phyloP scores from a whole-genome alignment of 2,797 vertebrate species.

The Eurystomus glaucurus region DNA sequence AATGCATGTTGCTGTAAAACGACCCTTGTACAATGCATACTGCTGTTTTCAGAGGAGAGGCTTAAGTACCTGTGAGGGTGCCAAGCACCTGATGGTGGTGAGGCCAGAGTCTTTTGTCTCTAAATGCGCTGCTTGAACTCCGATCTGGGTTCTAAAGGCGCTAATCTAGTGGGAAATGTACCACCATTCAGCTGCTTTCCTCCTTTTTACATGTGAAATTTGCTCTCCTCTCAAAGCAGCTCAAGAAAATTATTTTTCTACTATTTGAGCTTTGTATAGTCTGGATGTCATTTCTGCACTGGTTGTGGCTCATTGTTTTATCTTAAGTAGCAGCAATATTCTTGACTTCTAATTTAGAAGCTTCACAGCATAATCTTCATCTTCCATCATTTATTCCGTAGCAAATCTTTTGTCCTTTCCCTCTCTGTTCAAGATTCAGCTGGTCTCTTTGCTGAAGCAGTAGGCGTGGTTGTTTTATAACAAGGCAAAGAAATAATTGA shows the following conservation, averaged over 20 bases:
- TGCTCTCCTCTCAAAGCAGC: background rate
- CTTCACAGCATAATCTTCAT: background rate
- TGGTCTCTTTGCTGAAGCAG: conserved; percentile 17
- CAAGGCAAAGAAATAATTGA: conserved; percentile 64
- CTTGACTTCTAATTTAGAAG: background rate
- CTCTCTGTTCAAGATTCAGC: conserved; percentile 27
- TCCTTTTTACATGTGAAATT: background rate
- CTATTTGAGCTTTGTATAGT: background rate
- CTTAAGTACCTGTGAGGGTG: background rate
- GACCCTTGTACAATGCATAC: background rate
- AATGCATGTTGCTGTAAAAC: background rate
- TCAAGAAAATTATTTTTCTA: background rate
- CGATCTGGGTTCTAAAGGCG: background rate
- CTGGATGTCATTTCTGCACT: background rate
- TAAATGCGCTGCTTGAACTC: background rate
- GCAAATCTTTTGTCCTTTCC: background rate
- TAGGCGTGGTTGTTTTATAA: conserved; percentile 64
- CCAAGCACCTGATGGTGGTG: background rate
- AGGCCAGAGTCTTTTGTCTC: background rate
- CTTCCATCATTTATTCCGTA: background rate
- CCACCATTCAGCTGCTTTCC: background rate
- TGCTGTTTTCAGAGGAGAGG: background rate
- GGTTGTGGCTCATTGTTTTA: background rate
- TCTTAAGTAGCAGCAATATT: background rate
- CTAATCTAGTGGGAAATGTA: background rate